These are phyloP conservation scores for Phocoena sinus DNA, from an alignment of 2,113 vertebrate species.

Conservation along the genomic window DNA sequence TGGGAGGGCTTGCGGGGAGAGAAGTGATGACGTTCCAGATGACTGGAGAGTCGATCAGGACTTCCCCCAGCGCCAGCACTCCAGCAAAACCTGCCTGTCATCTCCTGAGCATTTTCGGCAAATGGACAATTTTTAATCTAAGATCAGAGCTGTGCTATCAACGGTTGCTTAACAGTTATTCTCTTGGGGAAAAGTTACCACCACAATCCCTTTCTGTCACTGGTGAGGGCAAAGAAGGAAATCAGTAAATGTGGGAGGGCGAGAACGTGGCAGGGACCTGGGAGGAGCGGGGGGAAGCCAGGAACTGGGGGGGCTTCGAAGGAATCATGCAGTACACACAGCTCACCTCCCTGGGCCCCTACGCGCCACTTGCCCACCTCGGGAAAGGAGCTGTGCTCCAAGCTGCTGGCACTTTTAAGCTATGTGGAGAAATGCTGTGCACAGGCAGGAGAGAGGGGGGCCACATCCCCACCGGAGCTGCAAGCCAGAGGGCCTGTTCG, in stretches of 20 bases:
- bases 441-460: not conserved
- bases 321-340: not conserved
- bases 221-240: not conserved
- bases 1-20: not conserved
- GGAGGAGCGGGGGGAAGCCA: not conserved
- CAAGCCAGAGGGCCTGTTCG: not conserved
- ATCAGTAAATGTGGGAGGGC: not conserved
- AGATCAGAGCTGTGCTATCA: not conserved
- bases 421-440: not conserved
- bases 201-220: not conserved
- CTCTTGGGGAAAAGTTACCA: not conserved
- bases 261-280: fast-evolving
- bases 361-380: not conserved
- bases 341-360: not conserved
- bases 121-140: not conserved
- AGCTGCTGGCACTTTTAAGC: not conserved
- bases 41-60: not conserved
- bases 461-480: not conserved
- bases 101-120: not conserved
- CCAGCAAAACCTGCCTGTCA: not conserved
- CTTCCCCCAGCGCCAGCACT: no score
- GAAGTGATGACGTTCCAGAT: not conserved
- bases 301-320: not conserved
- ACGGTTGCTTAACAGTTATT: not conserved
- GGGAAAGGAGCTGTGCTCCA: not conserved